phyloP scores from a whole-genome alignment of 2,888 invertebrate genomes.

The Tigriopus californicus region DNA sequence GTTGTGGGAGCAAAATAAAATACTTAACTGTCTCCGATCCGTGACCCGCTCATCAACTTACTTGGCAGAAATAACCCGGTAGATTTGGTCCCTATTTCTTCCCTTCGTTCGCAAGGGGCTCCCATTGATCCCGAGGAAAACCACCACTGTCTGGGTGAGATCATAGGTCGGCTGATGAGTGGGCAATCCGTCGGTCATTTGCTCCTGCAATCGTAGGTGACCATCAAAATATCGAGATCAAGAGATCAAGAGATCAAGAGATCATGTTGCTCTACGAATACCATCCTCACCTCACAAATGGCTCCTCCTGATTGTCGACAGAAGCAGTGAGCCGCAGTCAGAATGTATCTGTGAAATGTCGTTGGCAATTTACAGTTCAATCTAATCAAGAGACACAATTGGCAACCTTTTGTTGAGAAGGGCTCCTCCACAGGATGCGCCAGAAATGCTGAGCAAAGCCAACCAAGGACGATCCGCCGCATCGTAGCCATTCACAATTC shows the following conservation, averaged over 20 bases:
- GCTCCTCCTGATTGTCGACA: not conserved
- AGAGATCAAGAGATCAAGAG: no score
- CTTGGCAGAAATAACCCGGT: no score
- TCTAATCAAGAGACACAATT: not conserved
- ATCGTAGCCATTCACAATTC: conserved; percentile 6
- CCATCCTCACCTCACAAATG: not conserved
- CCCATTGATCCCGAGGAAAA: no score
- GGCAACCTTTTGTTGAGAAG: not conserved
- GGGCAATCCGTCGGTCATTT: not conserved
- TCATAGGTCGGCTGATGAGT: not conserved
- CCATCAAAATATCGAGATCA: no score
- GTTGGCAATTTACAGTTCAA: not conserved
- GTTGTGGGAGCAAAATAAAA: no score
- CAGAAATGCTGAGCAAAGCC: conserved; percentile 1
- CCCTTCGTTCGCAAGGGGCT: no score
- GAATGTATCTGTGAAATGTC: not conserved
- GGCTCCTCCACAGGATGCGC: not conserved
- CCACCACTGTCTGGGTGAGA: not conserved
- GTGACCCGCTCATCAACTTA: no score
- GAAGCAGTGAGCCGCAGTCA: conserved; percentile 12
- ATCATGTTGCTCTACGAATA: no score
- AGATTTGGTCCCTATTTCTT: no score
- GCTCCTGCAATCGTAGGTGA: not conserved
- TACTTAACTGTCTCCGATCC: no score
- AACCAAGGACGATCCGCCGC: not conserved